These are phyloP conservation scores for Drosophila testacea DNA, from an alignment of 2,888 invertebrate genomes.

Conservation along the genomic window DNA sequence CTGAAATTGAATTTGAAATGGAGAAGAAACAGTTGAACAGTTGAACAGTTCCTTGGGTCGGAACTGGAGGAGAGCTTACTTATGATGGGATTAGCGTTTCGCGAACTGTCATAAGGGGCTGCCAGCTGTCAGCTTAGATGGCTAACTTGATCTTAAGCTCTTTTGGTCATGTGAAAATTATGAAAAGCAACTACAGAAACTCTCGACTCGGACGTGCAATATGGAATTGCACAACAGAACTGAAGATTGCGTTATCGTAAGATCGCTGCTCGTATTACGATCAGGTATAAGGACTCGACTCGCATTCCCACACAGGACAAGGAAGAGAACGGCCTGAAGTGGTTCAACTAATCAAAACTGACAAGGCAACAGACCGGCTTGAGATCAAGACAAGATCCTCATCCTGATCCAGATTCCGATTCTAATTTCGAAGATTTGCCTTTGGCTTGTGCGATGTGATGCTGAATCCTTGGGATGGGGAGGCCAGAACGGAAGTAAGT, in stretches of 20 bases:
- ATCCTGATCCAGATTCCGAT: constrained; percentile 24
- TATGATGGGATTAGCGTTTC: constrained; percentile 77
- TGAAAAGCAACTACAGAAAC: constrained; percentile 55
- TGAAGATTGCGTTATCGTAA: constrained; percentile 61
- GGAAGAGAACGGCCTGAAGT: constrained; percentile 54
- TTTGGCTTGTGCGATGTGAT: constrained; percentile 22
- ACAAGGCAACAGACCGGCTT: constrained; percentile 75
- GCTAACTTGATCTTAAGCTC: constrained; percentile 80
- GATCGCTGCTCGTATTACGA: constrained; percentile 64
- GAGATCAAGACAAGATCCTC: constrained; percentile 56
- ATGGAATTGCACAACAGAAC: constrained; percentile 70
- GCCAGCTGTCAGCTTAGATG: constrained; percentile 77
- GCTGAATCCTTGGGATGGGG: constrained; percentile 23
- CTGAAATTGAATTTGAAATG: constrained; percentile 66
- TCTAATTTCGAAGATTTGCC: constrained; percentile 11
- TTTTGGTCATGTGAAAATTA: constrained; percentile 80
- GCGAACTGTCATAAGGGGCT: constrained; percentile 72
- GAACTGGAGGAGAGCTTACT: constrained; percentile 48
- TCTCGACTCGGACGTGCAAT: constrained; percentile 50
- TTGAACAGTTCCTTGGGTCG: constrained; percentile 3
- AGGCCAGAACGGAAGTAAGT: constrained; percentile 68
- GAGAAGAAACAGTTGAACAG: constrained; percentile 30
- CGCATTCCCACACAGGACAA: constrained; percentile 71
- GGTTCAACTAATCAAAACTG: constrained; percentile 78
- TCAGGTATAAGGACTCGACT: constrained; percentile 50